A percentile compares a stretch with the other conserved stretches of the same genome.
Evolutionary conservation across 1,140 invertebrate species (phyloP).

Genomic region (Brachionus paranguensis): DNA sequence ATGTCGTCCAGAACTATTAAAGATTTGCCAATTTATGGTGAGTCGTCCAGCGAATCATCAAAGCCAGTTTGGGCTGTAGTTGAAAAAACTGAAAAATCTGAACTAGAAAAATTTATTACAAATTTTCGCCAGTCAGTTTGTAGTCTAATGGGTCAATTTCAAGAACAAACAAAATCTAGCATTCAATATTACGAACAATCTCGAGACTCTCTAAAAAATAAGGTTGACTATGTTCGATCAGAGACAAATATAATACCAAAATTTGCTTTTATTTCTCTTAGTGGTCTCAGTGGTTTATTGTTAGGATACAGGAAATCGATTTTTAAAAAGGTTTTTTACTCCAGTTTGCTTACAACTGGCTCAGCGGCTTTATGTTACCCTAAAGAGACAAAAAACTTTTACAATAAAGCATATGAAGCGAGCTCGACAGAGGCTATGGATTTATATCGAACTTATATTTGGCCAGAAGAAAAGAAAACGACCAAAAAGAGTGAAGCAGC

Average conservation of each 20-base stretch:
- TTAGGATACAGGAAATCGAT: conserved; percentile 4
- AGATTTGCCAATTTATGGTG: conserved; percentile 26
- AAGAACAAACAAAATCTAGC: neutral
- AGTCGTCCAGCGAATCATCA: neutral
- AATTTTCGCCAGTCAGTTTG: neutral
- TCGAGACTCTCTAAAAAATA: neutral
- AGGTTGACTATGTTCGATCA: conserved; percentile 12
- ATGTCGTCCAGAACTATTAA: neutral
- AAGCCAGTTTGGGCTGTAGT: neutral
- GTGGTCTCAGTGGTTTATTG: conserved; percentile 29
- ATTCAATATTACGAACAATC: neutral
- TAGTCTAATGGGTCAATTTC: neutral
- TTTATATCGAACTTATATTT: conserved; percentile 1
- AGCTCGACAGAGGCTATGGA: neutral
- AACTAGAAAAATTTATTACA: neutral
- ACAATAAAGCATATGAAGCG: neutral
- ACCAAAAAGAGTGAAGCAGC: neutral
- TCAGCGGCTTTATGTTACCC: conserved; percentile 21
- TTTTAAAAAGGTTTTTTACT: conserved; percentile 11
- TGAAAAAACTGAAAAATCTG: neutral
- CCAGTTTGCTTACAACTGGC: neutral
- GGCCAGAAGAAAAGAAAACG: neutral
- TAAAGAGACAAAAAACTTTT: neutral
- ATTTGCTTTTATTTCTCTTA: conserved; percentile 26
- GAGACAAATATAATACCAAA: conserved; percentile 32